These are phyloP conservation scores for Apodemus agrarius DNA, from an alignment of 2,797 vertebrate species.

Conservation along the genomic window DNA sequence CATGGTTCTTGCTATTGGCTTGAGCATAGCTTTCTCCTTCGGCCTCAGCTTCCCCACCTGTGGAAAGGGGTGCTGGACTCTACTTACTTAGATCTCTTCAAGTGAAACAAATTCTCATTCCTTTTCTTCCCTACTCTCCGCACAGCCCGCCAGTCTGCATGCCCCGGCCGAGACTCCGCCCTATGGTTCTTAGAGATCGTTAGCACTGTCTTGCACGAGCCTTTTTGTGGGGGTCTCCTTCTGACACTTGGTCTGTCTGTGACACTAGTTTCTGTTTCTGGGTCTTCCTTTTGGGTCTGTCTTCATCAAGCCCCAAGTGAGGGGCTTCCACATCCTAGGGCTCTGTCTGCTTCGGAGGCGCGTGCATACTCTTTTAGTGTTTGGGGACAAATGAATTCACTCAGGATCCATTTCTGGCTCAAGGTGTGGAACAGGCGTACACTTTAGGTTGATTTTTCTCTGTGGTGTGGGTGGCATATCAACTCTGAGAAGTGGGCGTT, in stretches of 20 bases:
- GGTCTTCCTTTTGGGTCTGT: not conserved
- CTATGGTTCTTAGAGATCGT: not conserved
- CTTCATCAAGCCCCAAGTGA: not conserved
- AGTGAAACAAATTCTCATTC: not conserved
- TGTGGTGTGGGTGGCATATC: conserved; percentile 20
- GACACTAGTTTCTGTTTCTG: not conserved
- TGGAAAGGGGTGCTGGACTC: not conserved
- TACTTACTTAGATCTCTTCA: conserved; percentile 30
- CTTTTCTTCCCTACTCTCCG: not conserved
- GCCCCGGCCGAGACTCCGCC: not conserved
- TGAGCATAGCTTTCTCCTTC: not conserved
- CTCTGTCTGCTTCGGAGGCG: not conserved
- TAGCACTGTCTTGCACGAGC: not conserved
- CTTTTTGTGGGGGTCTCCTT: not conserved
- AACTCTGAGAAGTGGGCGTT: not conserved
- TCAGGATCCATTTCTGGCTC: not conserved
- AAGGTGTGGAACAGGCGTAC: not conserved
- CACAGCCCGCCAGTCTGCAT: accelerated
- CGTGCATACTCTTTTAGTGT: not conserved
- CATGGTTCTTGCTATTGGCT: not conserved
- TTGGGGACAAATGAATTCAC: not conserved
- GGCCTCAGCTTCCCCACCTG: not conserved
- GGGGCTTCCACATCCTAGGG: not conserved
- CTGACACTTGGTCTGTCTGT: not conserved
- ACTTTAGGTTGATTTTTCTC: not conserved